These are phyloP conservation scores for Phoxinus phoxinus DNA, from an alignment of 2,113 vertebrate species.

Conservation along the genomic window DNA sequence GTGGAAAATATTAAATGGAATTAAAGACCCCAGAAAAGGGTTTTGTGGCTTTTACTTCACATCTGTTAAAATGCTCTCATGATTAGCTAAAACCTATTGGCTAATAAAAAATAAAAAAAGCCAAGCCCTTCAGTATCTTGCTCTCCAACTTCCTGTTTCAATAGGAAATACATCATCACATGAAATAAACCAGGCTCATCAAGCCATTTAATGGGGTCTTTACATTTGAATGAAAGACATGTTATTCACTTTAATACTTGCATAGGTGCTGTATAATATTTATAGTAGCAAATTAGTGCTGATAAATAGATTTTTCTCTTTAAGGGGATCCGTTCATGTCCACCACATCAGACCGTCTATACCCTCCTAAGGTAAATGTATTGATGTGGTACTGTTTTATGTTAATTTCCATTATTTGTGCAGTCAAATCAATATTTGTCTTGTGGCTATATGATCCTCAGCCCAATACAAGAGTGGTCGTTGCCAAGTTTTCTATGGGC, in stretches of 20 bases:
- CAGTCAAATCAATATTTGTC: not conserved
- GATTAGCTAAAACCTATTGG: not conserved
- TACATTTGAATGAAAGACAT: not conserved
- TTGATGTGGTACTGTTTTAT: not conserved
- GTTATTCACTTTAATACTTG: no score
- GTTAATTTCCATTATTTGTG: not conserved
- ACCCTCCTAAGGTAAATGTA: conserved; percentile 40
- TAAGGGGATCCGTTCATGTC: conserved; percentile 42
- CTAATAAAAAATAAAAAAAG: not conserved
- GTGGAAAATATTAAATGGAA: no score
- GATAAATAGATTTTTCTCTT: not conserved
- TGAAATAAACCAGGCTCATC: not conserved
- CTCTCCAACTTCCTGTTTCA: not conserved
- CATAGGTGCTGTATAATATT: not conserved
- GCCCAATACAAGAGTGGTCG: conserved; percentile 54
- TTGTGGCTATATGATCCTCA: not conserved
- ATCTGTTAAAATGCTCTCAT: not conserved
- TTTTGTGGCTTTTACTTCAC: not conserved
- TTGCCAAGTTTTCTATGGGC: conserved; percentile 57
- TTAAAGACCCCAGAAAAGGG: not conserved
- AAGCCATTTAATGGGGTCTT: not conserved
- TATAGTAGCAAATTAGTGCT: not conserved
- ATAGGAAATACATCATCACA: not conserved
- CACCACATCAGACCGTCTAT: conserved; percentile 26
- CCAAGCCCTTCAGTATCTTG: not conserved